A percentile compares a stretch with the other conserved stretches of the same genome.
These are phyloP conservation scores for Vireo altiloquus DNA, from an alignment of 2,113 vertebrate species.

Conservation along the genomic window DNA sequence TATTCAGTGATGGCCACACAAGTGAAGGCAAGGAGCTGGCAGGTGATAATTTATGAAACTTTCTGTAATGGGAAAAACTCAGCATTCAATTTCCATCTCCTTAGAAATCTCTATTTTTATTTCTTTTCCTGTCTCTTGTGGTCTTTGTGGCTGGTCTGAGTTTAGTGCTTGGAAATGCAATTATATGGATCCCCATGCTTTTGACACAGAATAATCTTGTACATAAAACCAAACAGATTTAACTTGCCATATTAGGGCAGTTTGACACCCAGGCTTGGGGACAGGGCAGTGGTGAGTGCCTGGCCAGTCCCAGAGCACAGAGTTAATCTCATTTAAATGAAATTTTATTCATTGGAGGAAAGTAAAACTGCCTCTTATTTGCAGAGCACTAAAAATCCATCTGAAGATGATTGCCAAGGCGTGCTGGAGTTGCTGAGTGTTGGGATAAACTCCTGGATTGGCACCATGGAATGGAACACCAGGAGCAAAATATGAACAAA, in stretches of 20 bases:
- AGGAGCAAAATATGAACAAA: not conserved
- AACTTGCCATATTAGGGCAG: not conserved
- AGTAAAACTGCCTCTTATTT: not conserved
- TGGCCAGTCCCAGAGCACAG: not conserved
- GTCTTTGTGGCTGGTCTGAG: not conserved
- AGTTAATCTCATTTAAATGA: not conserved
- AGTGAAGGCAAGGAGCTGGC: not conserved
- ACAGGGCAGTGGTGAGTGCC: not conserved
- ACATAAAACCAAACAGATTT: not conserved
- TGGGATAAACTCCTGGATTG: not conserved
- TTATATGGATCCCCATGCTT: not conserved
- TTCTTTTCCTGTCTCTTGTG: not conserved
- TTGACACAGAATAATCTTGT: not conserved
- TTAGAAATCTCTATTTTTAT: not conserved
- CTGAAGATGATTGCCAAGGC: not conserved
- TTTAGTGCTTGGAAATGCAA: not conserved
- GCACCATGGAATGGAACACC: not conserved
- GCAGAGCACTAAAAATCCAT: not conserved
- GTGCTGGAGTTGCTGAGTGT: not conserved
- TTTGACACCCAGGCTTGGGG: not conserved
- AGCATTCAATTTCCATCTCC: not conserved
- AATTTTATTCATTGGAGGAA: not conserved
- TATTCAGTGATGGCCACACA: not conserved
- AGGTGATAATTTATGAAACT: not conserved
- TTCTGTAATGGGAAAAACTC: not conserved